Percentiles rank a stretch among this genome's conserved stretches.
phyloP scores from a whole-genome alignment of 2,888 invertebrate species.

The Eudemis profundana region DNA sequence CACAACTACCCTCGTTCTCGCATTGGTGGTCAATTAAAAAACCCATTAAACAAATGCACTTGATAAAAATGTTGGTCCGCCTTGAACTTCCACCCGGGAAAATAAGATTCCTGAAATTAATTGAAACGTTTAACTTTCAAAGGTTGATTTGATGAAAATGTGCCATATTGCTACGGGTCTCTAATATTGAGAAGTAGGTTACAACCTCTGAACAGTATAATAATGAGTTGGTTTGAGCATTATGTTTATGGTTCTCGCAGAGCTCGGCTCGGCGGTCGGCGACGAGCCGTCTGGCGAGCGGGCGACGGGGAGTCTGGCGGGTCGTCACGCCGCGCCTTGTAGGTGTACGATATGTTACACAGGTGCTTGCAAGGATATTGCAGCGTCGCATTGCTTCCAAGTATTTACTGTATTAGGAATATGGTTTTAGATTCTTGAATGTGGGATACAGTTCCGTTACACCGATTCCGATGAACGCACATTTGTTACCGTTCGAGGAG shows the following conservation, averaged over 20 bases:
- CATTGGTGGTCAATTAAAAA: no score
- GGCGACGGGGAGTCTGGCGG: conserved; percentile 50
- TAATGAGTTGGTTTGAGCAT: conserved; percentile 4
- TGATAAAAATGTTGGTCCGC: no score
- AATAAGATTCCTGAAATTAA: no score
- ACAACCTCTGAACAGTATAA: neutral
- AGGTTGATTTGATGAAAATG: no score
- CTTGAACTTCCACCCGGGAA: no score
- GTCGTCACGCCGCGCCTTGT: conserved; percentile 38
- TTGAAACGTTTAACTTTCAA: no score
- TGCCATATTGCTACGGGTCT: no score
- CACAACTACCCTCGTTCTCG: no score
- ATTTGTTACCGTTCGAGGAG: no score
- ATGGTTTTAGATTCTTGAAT: neutral
- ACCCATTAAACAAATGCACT: no score
- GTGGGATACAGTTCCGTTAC: no score
- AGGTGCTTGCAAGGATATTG: conserved; percentile 12
- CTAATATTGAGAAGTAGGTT: neutral
- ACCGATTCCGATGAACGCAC: no score
- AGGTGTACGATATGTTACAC: conserved; percentile 17
- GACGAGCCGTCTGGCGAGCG: conserved; percentile 50
- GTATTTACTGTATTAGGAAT: conserved; percentile 1
- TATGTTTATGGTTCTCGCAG: conserved; percentile 15
- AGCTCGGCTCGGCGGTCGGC: conserved; percentile 46
- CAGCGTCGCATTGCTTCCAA: neutral